Evolutionary conservation across 2,113 vertebrate species (phyloP), one percentile per base, ranked within the genome.

Genomic region (Oplegnathus fasciatus): DNA sequence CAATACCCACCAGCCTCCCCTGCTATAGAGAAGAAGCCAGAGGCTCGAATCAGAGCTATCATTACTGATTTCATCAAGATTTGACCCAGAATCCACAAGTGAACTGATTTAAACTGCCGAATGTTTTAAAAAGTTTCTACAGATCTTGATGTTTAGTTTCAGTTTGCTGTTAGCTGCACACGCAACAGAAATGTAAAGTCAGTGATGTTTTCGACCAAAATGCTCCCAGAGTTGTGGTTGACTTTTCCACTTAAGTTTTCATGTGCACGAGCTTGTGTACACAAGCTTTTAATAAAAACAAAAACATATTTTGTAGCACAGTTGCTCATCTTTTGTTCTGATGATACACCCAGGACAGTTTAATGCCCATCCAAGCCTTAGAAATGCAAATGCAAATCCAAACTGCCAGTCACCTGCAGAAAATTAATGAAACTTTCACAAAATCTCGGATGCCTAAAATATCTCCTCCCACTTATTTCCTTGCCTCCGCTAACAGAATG

Each of bases 371-470:
- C 18, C 34, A 42, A 75, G 62, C 22, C 24, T 66, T 2, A 69
- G 57, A 61, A 64, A 61, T 61, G 64, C 68, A n/a, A n/a, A n/a
- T n/a, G n/a, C n/a, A n/a, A n/a, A n/a, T 71, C 69, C 18, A 9
- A n/a, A 40, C 75, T 69, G 79, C 34, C 69, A 75, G 20, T 83
- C 75, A 80, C 26, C 52, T 54, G 34, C 34, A 52, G 66, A 34
- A 65, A 44, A 80, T 60, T 24, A 58, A 85, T 58, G 67, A 79
- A 77, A 71, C 65, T 42, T 78, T 79, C 54, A 55, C 2, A 52
- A 78, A 76, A 68, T 64, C 48, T 48, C 65, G 37, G 32, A 42
- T 40, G 61, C 71, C 72, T 44, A 81, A 88, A 87, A 87, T 84
- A 82, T n/a, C 72, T 78, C 80, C 61, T 76, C 76, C 81, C 70